Base-by-base conservation (phyloP, 1,140 invertebrate genomes). In the Caenorhabditis brenneri region DNA sequence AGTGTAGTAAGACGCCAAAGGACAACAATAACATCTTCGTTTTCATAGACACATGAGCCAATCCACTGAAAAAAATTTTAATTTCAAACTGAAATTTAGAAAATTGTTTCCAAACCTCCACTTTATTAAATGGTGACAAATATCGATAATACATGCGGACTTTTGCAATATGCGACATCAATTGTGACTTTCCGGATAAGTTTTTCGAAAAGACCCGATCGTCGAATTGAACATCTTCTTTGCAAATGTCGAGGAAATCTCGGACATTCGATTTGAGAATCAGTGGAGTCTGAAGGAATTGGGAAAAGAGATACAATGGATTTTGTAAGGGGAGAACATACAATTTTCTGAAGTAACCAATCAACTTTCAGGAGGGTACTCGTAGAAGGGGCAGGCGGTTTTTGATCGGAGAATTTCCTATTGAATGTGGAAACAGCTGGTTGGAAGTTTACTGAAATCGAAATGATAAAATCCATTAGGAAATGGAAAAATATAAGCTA, bases 11-110 rank as follows among this genome's bases (percentile, higher is more conserved):
- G 79, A 33, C 81, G 58, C 85, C 85, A 86, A 0, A 86, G 53
- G 3, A 86, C 31, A 19, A 85, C 83, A 29, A 86, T 81, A 16
- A 86, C 85, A 42, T 86, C 85, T 51, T 86, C 85, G n/a, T 80
- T 80, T 51, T 86, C 85, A 58, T 86, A 86, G n/a, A 86, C 84
- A 60, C 85, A 85, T 10, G 85, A 86, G 24, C 85, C 85, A 46
- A 81, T 81, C 53, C 80, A 49, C 84, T 86, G 80, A 49, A 80
- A 84, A 74, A 16, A 51, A 2, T 55, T 55, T 29, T 29, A 27
- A 10, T n/a, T 55, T 10, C 2, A 15, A 51, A 2, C 4, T n/a
- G 80, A 7, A 82, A 31, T 65, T 2, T 6, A 31, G 46, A 51
- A 33, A 9, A 4, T 29, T 60, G 4, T 31, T 51, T 29, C 4